Evolutionary conservation across 2,113 vertebrate genomes (phyloP).

Genomic region (Irena cyanogastra): DNA sequence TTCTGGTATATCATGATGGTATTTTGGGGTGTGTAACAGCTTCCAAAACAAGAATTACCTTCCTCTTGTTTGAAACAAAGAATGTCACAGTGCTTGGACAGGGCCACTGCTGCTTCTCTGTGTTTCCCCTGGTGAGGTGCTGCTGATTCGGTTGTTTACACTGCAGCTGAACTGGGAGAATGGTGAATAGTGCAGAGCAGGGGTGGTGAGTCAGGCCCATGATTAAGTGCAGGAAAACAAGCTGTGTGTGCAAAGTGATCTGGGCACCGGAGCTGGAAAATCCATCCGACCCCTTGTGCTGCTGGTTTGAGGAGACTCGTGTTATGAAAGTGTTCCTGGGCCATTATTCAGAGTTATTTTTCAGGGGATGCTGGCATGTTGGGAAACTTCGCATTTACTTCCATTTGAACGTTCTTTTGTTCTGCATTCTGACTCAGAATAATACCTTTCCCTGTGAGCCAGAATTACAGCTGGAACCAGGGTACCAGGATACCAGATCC

Average conservation of each 20-base stretch:
- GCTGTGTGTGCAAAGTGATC: background rate
- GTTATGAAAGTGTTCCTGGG: background rate
- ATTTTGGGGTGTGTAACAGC: background rate
- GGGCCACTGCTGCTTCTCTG: background rate
- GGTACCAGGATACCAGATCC: background rate
- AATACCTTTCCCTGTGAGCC: background rate
- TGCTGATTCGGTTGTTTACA: background rate
- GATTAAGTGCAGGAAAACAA: constrained; percentile 39
- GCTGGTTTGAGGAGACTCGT: background rate
- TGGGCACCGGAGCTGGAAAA: background rate
- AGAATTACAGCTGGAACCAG: background rate
- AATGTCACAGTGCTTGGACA: background rate
- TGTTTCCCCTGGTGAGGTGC: background rate
- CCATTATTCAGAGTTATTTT: constrained; percentile 25
- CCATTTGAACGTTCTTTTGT: background rate
- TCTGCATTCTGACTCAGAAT: background rate
- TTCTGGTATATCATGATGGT: background rate
- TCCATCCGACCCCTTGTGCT: background rate
- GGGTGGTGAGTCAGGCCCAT: constrained; percentile 9
- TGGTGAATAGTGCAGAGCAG: background rate
- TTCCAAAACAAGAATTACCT: background rate
- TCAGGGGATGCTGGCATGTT: background rate
- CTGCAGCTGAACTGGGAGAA: background rate
- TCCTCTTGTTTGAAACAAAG: background rate
- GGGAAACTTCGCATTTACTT: background rate